phyloP scores from a whole-genome alignment of 2,113 vertebrate genomes.

The Gobiocypris rarus region DNA sequence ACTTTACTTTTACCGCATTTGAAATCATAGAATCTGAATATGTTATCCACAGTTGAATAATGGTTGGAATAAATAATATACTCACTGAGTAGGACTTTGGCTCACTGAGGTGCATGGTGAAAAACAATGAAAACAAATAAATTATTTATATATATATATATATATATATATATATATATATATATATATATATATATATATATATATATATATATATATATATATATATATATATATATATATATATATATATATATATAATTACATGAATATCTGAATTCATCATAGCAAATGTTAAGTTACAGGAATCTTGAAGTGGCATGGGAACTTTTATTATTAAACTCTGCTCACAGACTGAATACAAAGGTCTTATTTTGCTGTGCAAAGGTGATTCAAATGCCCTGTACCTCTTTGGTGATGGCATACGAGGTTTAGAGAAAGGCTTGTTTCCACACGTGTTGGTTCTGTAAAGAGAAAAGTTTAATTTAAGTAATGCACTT shows the following conservation, averaged over 20 bases:
- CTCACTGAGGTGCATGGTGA: constrained; percentile 49
- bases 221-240: no score
- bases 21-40: background rate
- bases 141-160: no score
- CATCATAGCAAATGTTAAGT: background rate
- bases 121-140: background rate
- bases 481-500: background rate
- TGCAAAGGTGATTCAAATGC: background rate
- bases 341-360: background rate
- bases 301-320: background rate
- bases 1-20: no score
- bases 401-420: background rate
- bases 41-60: background rate
- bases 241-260: no score
- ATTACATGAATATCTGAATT: background rate
- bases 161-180: no score
- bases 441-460: background rate
- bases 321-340: background rate
- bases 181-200: no score
- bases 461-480: background rate
- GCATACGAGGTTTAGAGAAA: background rate
- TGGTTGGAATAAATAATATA: background rate
- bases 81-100: constrained; percentile 39
- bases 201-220: no score
- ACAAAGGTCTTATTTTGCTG: background rate